Conservation (phyloP, 1,140 invertebrate genomes). For the Aplysia californica region DNA sequence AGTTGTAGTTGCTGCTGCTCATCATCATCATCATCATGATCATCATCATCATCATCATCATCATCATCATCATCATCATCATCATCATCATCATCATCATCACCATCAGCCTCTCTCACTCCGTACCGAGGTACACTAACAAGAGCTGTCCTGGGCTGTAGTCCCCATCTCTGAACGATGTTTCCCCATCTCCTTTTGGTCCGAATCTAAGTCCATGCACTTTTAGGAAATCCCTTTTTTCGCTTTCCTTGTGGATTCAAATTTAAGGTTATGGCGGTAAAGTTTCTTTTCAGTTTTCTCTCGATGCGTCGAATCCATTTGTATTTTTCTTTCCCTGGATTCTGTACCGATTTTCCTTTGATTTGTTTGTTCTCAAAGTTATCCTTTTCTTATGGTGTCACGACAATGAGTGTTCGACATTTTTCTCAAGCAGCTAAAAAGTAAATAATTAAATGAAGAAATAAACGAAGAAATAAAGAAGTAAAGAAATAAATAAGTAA, state of each 20-base stretch:
- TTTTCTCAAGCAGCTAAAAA: not conserved
- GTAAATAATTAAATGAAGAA: not conserved
- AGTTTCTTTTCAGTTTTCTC: too few species aligned
- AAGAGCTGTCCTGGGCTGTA: not conserved
- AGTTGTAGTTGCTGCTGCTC: too few species aligned
- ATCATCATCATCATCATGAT: not conserved
- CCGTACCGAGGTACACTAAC: not conserved
- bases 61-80: not conserved
- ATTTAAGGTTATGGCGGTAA: not conserved
- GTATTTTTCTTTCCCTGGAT: too few species aligned
- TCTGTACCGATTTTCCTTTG: too few species aligned
- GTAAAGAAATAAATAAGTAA: not conserved
- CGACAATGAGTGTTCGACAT: not conserved
- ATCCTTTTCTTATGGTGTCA: too few species aligned
- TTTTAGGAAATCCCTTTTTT: not conserved
- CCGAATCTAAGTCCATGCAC: not conserved
- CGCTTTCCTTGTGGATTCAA: not conserved
- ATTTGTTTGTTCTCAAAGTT: too few species aligned
- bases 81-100: not conserved
- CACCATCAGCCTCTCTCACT: not conserved
- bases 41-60: not conserved
- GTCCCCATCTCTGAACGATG: not conserved
- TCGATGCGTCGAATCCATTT: too few species aligned
- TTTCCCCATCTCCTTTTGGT: not conserved
- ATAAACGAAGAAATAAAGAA: not conserved